Conservation (phyloP, 2,113 vertebrate genomes). For the Scopus umbretta region DNA sequence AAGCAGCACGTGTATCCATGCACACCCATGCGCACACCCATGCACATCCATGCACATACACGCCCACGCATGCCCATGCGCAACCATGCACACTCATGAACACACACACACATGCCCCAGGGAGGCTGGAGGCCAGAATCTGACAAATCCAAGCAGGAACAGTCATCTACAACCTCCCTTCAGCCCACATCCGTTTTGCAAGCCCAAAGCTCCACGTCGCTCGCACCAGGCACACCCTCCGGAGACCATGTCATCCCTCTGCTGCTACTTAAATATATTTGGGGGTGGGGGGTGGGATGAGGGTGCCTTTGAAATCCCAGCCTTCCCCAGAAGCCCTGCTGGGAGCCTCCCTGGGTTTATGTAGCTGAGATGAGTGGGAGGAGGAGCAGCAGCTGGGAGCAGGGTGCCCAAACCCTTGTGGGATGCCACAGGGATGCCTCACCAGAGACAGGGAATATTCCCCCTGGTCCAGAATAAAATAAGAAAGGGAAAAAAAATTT, state of each 20-base stretch:
- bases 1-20: neutral
- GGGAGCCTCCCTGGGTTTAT: neutral
- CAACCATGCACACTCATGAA: too few species aligned
- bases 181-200: neutral
- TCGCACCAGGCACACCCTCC: neutral
- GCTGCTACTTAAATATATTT: rapidly evolving
- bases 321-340: neutral
- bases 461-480: neutral
- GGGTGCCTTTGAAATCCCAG: neutral
- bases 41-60: neutral
- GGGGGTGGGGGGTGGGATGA: neutral
- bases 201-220: neutral
- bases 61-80: too few species aligned
- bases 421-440: neutral
- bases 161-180: neutral
- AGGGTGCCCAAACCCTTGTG: neutral
- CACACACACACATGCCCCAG: neutral
- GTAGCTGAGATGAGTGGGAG: neutral
- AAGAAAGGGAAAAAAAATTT: neutral
- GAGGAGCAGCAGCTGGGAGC: neutral
- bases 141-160: neutral
- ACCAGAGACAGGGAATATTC: neutral
- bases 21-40: neutral
- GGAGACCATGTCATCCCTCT: neutral
- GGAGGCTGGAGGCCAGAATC: neutral